Conservation (phyloP, 1,140 invertebrate species). For the Notospermus geniculatus region DNA sequence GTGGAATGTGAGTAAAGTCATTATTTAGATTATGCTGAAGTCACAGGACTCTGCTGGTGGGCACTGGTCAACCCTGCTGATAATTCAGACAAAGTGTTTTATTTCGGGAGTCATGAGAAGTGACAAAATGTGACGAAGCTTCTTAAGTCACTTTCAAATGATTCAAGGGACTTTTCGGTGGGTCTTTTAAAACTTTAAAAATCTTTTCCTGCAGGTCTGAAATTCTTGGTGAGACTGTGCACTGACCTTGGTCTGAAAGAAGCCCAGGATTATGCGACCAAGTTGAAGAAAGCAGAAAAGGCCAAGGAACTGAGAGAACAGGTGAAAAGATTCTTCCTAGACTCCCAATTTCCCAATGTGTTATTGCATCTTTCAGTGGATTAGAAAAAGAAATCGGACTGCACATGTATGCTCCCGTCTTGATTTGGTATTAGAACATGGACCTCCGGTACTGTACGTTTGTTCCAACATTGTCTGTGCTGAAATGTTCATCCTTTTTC, state of each 20-base stretch:
- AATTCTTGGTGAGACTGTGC: conserved; percentile 78
- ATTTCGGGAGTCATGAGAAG: too few species aligned
- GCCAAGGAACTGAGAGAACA: conserved; percentile 67
- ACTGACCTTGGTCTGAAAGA: conserved; percentile 81
- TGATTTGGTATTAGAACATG: conserved; percentile 1
- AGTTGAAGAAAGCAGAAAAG: conserved; percentile 81
- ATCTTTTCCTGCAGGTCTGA: conserved; percentile 61
- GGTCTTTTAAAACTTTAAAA: too few species aligned
- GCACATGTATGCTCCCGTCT: too few species aligned
- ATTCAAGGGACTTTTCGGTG: too few species aligned
- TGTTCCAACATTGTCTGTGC: too few species aligned
- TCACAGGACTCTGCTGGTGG: not conserved
- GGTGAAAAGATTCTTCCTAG: conserved; percentile 22
- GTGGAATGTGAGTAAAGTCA: conserved; percentile 67
- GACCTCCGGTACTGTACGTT: too few species aligned
- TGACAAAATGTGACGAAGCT: too few species aligned
- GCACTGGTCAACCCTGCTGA: too few species aligned
- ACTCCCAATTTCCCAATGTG: too few species aligned
- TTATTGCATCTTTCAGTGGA: not conserved
- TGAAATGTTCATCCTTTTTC: too few species aligned
- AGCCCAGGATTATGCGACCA: conserved; percentile 72
- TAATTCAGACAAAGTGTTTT: too few species aligned
- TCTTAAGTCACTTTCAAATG: too few species aligned
- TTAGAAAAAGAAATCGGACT: not conserved
- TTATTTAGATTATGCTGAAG: not conserved